Evolutionary conservation across 2,113 vertebrate species (phyloP).

Genomic region (Aptenodytes patagonicus): DNA sequence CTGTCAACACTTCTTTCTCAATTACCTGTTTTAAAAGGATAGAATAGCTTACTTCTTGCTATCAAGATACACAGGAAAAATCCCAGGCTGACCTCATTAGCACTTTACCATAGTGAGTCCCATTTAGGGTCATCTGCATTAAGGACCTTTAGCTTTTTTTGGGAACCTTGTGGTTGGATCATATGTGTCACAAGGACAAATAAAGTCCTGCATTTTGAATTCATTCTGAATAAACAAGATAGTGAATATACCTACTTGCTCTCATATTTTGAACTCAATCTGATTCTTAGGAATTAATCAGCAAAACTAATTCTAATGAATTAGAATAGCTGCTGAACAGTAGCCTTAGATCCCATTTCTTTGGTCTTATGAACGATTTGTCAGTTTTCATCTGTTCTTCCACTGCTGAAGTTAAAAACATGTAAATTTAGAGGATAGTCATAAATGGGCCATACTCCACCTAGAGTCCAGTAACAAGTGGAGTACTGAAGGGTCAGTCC

Average conservation of each 20-base stretch:
- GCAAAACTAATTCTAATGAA: neutral
- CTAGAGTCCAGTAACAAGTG: neutral
- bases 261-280: neutral
- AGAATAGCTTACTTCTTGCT: neutral
- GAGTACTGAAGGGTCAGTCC: neutral
- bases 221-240: neutral
- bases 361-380: neutral
- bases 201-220: neutral
- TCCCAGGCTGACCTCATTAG: neutral
- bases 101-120: neutral
- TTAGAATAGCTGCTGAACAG: neutral
- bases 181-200: neutral
- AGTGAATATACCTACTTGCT: neutral
- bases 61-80: neutral
- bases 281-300: neutral
- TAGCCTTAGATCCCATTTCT: neutral
- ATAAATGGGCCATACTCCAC: neutral
- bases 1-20: neutral
- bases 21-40: neutral
- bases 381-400: neutral
- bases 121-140: neutral
- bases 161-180: neutral
- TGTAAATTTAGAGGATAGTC: neutral
- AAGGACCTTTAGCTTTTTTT: neutral
- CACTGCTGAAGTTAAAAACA: neutral